Conservation (phyloP, 2,888 invertebrate genomes). For the Pristionchus entomophagus region DNA sequence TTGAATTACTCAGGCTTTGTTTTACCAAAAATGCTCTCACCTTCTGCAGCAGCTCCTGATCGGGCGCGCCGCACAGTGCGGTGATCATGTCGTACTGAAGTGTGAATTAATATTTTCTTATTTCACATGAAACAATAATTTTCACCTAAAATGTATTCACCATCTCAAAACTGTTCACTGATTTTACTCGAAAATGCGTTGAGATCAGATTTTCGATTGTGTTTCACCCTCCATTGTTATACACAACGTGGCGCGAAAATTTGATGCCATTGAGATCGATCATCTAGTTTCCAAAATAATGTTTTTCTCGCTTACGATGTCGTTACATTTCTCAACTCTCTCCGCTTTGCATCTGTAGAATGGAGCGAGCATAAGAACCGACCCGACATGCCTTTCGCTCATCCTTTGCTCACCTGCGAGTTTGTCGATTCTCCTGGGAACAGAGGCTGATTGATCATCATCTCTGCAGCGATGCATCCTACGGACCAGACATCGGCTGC, state of each 20-base stretch:
- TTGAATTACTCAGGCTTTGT: too few species aligned
- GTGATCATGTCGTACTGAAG: constrained; percentile 70
- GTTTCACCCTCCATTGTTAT: neutral
- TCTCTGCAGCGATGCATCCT: constrained; percentile 73
- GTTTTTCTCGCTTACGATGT: too few species aligned
- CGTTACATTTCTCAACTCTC: neutral
- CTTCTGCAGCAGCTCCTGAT: constrained; percentile 65
- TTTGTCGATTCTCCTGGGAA: constrained; percentile 62
- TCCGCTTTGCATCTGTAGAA: neutral
- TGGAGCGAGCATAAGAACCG: too few species aligned
- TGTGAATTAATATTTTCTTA: constrained; percentile 46
- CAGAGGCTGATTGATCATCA: constrained; percentile 65
- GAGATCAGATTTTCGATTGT: neutral
- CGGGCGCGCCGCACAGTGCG: constrained; percentile 70
- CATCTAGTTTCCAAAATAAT: too few species aligned
- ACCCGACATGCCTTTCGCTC: neutral
- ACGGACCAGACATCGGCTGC: constrained; percentile 73
- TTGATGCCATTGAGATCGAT: too few species aligned
- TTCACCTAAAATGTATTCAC: neutral
- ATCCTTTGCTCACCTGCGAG: neutral
- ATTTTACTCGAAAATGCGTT: too few species aligned
- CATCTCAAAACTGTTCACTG: too few species aligned
- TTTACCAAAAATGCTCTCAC: constrained; percentile 37
- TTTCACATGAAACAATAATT: neutral
- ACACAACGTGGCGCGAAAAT: too few species aligned